Evolutionary conservation across 1,140 invertebrate genomes (phyloP).

Genomic region (Drusus annulatus): DNA sequence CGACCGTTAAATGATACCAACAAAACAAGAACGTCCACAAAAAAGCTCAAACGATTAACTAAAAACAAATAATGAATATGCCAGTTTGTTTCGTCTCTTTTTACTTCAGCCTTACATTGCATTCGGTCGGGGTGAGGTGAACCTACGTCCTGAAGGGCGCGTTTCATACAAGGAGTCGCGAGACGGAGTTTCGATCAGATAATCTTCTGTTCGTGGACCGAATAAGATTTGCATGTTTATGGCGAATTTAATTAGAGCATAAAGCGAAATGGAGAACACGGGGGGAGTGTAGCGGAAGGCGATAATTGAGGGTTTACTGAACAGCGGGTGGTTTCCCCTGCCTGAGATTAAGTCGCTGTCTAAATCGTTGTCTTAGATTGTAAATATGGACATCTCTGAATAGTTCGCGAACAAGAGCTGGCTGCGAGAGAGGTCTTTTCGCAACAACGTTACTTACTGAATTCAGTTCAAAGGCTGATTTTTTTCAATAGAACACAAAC

Average conservation of each 20-base stretch:
- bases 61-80: too few relatives aligned
- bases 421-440: too few relatives aligned
- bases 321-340: background rate
- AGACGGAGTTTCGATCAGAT: conserved; percentile 54
- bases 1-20: background rate
- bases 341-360: too few relatives aligned
- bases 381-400: too few relatives aligned
- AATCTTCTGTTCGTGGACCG: conserved; percentile 5
- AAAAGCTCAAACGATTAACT: background rate
- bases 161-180: conserved; percentile 47
- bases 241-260: conserved; percentile 53
- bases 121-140: background rate
- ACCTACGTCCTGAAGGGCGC: conserved; percentile 20
- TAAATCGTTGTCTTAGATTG: too few relatives aligned
- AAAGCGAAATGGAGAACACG: conserved; percentile 18
- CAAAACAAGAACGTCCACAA: background rate
- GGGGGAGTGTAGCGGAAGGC: conserved; percentile 35
- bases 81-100: background rate
- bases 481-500: too few relatives aligned
- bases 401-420: too few relatives aligned
- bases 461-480: too few relatives aligned
- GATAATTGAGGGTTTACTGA: conserved; percentile 36
- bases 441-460: too few relatives aligned
- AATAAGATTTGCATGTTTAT: conserved; percentile 59
- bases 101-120: background rate